Base-by-base conservation (phyloP, 2,888 invertebrate species). In the Ochropacha duplaris region DNA sequence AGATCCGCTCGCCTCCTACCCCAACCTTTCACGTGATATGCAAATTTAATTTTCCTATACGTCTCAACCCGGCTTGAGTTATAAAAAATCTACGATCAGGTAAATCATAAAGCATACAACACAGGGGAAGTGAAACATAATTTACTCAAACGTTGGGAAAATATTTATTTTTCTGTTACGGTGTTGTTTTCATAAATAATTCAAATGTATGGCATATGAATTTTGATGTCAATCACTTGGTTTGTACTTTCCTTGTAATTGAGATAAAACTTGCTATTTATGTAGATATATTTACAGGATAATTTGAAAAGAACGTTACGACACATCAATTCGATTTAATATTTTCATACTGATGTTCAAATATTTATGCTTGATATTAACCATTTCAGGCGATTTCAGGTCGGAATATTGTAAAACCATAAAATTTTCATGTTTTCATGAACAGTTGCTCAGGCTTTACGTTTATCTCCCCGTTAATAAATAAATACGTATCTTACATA, bases 11-110 rank as follows among this genome's bases (percentile, higher is more conserved):
- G 9, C 16, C 1, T 6, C 16, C 39, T 16, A 16, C n/a, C 19
- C 19, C 63, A 60, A 62, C 71, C 72, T 69, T 65, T 68, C 64
- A 49, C 52, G 56, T 56, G 60, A 51, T 73, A 79, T 78, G 78
- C 73, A 80, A 81, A 80, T 81, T 79, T 75, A 76, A 79, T 81
- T 78, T 79, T 71, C 68, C 62, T 67, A 71, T 71, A 73, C 74
- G 61, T 67, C 65, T 65, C 66, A 62, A 60, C 56, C 52, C 58
- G 64, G 65, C 61, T 57, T 61, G 60, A 56, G 73, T 71, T 74
- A 76, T 78, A 78, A 79, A 79, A 79, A 69, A 67, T 74, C 70
- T 72, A 74, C 72, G 74, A 68, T 65, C 74, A 76, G 70, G 77
- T 80, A 75, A 76, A 76, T 76, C 79, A 78, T 78, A 75, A 79